Percentiles rank a stretch among this genome's conserved stretches.
phyloP scores from a whole-genome alignment of 2,113 vertebrate species.

The Channa argus region DNA sequence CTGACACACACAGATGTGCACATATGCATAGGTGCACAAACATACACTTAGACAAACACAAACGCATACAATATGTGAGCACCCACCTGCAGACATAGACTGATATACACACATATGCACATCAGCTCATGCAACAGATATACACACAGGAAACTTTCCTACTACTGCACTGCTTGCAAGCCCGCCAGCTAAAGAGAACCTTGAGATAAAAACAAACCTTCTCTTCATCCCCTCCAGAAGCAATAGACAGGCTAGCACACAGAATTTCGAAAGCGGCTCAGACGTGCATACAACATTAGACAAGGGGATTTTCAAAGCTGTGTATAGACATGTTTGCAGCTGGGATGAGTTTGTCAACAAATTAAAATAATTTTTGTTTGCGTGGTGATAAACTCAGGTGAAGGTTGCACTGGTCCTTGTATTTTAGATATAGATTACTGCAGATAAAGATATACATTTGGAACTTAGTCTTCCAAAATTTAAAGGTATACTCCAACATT shows the following conservation, averaged over 20 bases:
- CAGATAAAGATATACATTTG: constrained; percentile 17
- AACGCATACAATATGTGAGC: not conserved
- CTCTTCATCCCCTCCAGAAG: constrained; percentile 72
- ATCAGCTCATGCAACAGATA: constrained; percentile 14
- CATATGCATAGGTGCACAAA: not conserved
- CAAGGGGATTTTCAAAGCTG: constrained; percentile 52
- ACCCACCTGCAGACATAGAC: constrained; percentile 6
- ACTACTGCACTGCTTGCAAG: constrained; percentile 59
- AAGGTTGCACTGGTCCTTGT: constrained; percentile 41
- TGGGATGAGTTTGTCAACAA: constrained; percentile 62
- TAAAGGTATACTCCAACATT: constrained; percentile 17
- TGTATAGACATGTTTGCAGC: constrained; percentile 36
- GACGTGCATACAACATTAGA: constrained; percentile 61
- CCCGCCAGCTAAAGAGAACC: constrained; percentile 77
- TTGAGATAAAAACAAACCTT: constrained; percentile 78
- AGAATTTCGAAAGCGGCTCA: constrained; percentile 53
- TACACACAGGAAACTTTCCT: constrained; percentile 56
- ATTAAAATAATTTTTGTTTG: constrained; percentile 53
- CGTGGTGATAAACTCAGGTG: constrained; percentile 52
- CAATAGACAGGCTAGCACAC: constrained; percentile 58
- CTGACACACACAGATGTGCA: constrained; percentile 46
- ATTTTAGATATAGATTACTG: constrained; percentile 2
- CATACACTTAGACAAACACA: not conserved
- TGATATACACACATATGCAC: not conserved
- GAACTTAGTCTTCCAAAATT: constrained; percentile 32